Evolutionary conservation across 1,140 invertebrate genomes (phyloP).

Genomic region (Mesaphorura yosii): DNA sequence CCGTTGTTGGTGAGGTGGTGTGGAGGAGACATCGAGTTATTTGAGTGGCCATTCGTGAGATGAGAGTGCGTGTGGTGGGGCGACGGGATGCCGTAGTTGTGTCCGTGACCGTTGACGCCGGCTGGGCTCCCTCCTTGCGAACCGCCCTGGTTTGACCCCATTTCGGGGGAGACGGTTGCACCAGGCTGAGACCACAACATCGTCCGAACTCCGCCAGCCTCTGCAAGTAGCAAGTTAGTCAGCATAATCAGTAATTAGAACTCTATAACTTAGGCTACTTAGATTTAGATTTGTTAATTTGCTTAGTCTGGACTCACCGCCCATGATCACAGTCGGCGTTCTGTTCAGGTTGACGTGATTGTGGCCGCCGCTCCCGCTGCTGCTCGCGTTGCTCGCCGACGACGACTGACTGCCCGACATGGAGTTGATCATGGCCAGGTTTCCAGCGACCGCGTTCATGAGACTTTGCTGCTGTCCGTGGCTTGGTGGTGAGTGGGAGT

Average conservation of each 20-base stretch:
- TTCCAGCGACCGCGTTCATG: conserved; percentile 26
- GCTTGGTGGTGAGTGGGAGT: conserved; percentile 19
- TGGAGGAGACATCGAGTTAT: not conserved
- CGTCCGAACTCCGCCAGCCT: conserved; percentile 74
- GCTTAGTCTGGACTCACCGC: too few relatives aligned
- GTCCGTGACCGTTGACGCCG: not conserved
- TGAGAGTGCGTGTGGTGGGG: too few relatives aligned
- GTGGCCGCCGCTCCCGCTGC: conserved; percentile 8
- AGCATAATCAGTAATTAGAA: too few relatives aligned
- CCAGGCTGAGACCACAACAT: conserved; percentile 71
- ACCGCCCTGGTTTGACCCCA: conserved; percentile 5
- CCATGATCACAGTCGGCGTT: conserved; percentile 67
- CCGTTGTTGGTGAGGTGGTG: not conserved
- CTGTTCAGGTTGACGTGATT: conserved; percentile 30
- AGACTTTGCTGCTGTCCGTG: not conserved
- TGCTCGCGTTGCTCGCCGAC: conserved; percentile 3
- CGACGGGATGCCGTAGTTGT: not conserved
- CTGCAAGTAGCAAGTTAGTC: too few relatives aligned
- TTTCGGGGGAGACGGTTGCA: conserved; percentile 31
- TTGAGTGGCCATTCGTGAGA: not conserved
- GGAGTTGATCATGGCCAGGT: conserved; percentile 21
- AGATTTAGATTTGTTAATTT: not conserved
- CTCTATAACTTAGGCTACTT: conserved; percentile 30
- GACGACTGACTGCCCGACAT: too few relatives aligned
- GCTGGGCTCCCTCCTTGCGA: not conserved